Percentiles rank a stretch among this genome's conserved stretches.
phyloP scores from a whole-genome alignment of 1,140 invertebrate species.

The Pygmarrhopalites habei region DNA sequence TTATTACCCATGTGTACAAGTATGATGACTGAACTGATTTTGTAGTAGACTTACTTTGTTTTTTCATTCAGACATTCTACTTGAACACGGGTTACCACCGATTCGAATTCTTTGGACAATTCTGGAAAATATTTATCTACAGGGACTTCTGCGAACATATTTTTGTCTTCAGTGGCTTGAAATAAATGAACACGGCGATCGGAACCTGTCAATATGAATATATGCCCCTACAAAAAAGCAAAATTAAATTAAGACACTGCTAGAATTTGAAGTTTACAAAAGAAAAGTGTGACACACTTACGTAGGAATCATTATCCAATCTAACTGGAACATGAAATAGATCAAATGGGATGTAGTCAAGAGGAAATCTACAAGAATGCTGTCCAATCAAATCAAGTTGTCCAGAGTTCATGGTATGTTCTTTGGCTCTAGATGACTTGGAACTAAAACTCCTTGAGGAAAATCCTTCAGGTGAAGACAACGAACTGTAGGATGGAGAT shows the following conservation, averaged over 20 bases:
- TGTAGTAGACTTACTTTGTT: slow-evolving; percentile 22
- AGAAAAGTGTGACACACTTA: too few relatives aligned
- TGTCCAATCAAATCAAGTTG: slow-evolving; percentile 23
- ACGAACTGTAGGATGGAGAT: not conserved
- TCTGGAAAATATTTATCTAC: slow-evolving; percentile 34
- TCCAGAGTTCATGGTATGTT: slow-evolving; percentile 17
- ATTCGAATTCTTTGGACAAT: slow-evolving; percentile 20
- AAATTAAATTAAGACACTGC: too few relatives aligned
- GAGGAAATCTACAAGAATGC: slow-evolving; percentile 19
- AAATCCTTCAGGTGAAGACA: not conserved
- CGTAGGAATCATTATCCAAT: slow-evolving; percentile 27
- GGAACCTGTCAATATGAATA: slow-evolving; percentile 32
- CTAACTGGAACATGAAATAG: slow-evolving; percentile 23
- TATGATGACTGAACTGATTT: not conserved
- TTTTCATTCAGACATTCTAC: slow-evolving; percentile 24
- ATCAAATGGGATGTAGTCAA: slow-evolving; percentile 31
- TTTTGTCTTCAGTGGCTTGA: slow-evolving; percentile 17
- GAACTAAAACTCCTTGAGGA: slow-evolving; percentile 1
- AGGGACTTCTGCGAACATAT: slow-evolving; percentile 27
- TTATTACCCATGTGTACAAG: slow-evolving; percentile 1
- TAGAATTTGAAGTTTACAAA: too few relatives aligned
- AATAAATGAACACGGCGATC: slow-evolving; percentile 29
- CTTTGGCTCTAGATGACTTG: not conserved
- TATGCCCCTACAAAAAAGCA: slow-evolving; percentile 27
- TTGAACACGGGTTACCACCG: slow-evolving; percentile 31